Evolutionary conservation across 1,140 invertebrate genomes (phyloP), one percentile per base, ranked within the genome.

Genomic region (Drosophila willistoni): DNA sequence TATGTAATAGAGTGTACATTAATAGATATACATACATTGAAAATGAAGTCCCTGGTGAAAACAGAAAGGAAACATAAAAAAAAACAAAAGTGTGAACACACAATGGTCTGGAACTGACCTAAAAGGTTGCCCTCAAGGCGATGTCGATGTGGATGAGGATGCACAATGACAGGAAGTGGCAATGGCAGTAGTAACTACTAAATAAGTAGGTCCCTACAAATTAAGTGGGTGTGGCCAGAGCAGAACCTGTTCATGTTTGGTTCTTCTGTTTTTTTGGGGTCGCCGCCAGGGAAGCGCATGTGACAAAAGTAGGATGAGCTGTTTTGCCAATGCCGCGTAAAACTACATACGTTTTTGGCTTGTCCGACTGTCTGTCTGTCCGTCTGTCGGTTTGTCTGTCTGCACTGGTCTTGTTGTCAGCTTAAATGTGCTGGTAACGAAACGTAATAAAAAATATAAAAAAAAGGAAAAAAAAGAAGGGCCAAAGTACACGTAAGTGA

Each of bases 291-390:
- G 59, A 66, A 71, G 71, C 74, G 67, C 44, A 73, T 73, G 75
- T 87, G 80, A 79, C 68, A 74, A 82, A 77, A 80, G 76, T 68
- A 55, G 80, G 77, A 80, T 80, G 79, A 73, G 69, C 79, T 61
- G 22, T 12, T 10, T 9, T 60, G 64, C 22, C 70, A 77, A 55
- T 62, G 73, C 64, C 67, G 68, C 57, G 51, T 4, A 42, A 29
- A 57, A 39, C 41, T 55, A 61, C 59, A 54, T 54, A 47, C 47
- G 47, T 29, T 60, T 55, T 55, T 76, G 47, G 42, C 68, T 71
- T 74, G 44, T 39, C 44, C 61, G 10, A 7, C 36, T 54, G 47
- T 63, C 29, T 57, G 55, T 47, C 29, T 10, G 44, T 42, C 36
- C 13, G 36, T 13, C 36, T 0, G 10, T 12, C 36, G 2, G 36